These are phyloP conservation scores for Clarias batrachus DNA, from an alignment of 2,113 vertebrate genomes.

Conservation along the genomic window DNA sequence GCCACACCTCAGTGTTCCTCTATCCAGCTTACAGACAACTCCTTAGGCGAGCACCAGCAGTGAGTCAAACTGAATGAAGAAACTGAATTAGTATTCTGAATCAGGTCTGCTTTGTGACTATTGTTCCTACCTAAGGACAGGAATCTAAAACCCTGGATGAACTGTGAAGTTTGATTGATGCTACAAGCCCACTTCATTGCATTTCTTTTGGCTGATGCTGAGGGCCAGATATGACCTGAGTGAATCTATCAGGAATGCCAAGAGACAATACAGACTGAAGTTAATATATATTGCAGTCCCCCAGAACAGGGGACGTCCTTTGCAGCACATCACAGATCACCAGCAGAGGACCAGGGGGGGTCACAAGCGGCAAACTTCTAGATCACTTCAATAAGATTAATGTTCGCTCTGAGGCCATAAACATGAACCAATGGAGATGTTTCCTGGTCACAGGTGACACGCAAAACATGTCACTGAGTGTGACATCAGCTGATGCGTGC, in stretches of 20 bases:
- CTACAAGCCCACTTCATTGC: not conserved
- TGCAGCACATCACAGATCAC: no score
- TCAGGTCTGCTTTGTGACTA: no score
- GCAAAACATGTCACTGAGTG: no score
- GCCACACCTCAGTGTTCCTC: not conserved
- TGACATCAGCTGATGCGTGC: no score
- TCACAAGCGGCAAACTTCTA: no score
- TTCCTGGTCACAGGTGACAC: no score
- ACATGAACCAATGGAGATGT: no score
- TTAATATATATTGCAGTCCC: no score
- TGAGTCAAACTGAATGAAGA: conserved; percentile 2
- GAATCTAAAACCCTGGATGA: conserved; percentile 14
- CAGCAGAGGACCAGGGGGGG: no score
- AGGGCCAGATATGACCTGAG: not conserved
- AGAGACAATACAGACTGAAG: not conserved
- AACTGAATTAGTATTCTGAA: not conserved
- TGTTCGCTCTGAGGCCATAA: no score
- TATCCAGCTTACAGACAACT: not conserved
- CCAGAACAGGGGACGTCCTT: not conserved
- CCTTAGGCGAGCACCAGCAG: not conserved
- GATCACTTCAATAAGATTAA: no score
- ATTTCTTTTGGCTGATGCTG: not conserved
- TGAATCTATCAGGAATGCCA: not conserved
- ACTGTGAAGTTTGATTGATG: not conserved
- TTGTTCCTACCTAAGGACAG: not conserved